Conservation (phyloP, 2,113 vertebrate genomes). For the Python bivittatus region DNA sequence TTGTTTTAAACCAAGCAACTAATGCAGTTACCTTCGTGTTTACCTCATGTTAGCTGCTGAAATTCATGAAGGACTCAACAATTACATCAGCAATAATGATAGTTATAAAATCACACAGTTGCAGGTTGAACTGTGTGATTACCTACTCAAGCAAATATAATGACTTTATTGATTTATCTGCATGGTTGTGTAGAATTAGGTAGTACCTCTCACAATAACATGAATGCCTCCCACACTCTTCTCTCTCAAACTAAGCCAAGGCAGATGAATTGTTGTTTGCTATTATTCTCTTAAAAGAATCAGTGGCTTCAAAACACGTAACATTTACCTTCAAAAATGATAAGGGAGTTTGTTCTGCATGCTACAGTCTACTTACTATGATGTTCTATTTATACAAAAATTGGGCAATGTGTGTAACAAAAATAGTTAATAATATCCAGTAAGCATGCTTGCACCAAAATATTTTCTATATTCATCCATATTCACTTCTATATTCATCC, state of each 20-base stretch:
- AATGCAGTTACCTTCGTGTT: background rate
- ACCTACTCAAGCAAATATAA: background rate
- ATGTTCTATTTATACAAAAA: too few relatives aligned
- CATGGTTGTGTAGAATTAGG: background rate
- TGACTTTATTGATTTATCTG: background rate
- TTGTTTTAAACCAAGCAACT: background rate
- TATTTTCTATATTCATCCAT: background rate
- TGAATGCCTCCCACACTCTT: background rate
- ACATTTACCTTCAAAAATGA: background rate
- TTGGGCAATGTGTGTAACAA: too few relatives aligned
- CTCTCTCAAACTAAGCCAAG: background rate
- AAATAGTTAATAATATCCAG: too few relatives aligned
- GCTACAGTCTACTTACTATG: background rate
- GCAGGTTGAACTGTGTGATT: background rate
- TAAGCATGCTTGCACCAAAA: background rate
- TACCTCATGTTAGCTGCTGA: background rate
- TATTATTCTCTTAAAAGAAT: background rate
- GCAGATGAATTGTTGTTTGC: background rate
- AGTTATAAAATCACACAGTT: background rate
- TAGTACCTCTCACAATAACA: background rate
- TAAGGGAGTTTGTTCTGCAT: background rate
- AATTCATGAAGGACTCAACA: background rate
- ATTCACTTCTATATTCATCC: background rate
- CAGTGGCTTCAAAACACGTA: background rate
- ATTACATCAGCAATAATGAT: background rate